Evolutionary conservation across 2,888 invertebrate genomes (phyloP).

Genomic region (Perizoma affinitatum): DNA sequence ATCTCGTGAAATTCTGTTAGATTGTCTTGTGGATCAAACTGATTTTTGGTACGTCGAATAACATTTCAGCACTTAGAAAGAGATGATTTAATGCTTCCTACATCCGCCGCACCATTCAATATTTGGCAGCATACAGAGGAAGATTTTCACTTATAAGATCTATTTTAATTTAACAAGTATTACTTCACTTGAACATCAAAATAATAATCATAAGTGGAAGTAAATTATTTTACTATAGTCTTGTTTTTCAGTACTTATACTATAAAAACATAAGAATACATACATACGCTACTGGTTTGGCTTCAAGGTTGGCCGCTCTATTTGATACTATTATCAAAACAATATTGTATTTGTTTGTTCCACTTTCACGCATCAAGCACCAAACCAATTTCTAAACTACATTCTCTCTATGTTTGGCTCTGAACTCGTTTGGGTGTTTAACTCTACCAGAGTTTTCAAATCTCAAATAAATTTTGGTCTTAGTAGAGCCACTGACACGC

Average conservation of each 20-base stretch:
- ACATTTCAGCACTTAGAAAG: slow-evolving; percentile 10
- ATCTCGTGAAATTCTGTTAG: slow-evolving; percentile 5
- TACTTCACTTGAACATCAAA: no score
- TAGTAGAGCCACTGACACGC: background rate
- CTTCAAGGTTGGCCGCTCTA: no score
- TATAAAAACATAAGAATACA: no score
- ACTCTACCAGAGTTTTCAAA: background rate
- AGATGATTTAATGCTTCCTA: slow-evolving; percentile 30
- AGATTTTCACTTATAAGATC: background rate
- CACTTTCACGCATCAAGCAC: slow-evolving; percentile 12
- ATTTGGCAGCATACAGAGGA: slow-evolving; percentile 20
- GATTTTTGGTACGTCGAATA: slow-evolving; percentile 3
- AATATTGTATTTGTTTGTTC: slow-evolving; percentile 11
- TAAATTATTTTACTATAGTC: no score
- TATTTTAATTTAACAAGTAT: no score
- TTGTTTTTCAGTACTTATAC: no score
- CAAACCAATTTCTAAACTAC: background rate
- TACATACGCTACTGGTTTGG: no score
- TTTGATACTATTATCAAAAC: no score
- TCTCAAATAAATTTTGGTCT: background rate
- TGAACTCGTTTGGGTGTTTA: background rate
- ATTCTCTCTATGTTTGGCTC: background rate
- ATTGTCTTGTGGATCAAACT: slow-evolving; percentile 5
- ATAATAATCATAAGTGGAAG: no score
- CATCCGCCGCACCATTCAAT: slow-evolving; percentile 15